A percentile compares a stretch with the other conserved stretches of the same genome.
Evolutionary conservation across 2,888 invertebrate genomes (phyloP).

Genomic region (Idaea biselata): DNA sequence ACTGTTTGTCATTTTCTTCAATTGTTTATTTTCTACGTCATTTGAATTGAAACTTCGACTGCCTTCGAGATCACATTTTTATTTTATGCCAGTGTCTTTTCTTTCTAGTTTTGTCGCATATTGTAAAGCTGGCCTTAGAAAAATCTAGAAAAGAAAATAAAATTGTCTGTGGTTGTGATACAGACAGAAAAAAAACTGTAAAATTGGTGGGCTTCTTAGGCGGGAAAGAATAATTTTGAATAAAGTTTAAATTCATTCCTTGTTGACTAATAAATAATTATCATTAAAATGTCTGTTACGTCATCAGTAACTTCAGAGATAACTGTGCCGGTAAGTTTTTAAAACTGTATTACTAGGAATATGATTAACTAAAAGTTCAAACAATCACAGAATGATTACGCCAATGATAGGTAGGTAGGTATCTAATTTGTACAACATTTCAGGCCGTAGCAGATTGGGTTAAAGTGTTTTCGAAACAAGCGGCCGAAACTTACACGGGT

Average conservation of each 20-base stretch:
- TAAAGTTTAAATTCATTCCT: too few species aligned
- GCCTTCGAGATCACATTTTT: neutral
- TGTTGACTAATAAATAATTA: neutral
- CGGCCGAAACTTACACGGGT: slow-evolving; percentile 59
- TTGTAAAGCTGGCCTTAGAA: neutral
- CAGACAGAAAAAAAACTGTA: slow-evolving; percentile 20
- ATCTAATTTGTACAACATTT: slow-evolving; percentile 6
- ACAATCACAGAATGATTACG: too few species aligned
- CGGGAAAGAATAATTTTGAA: neutral
- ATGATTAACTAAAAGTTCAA: too few species aligned
- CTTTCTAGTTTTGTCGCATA: neutral
- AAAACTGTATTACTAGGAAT: neutral
- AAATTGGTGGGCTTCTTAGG: slow-evolving; percentile 27
- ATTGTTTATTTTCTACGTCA: slow-evolving; percentile 23
- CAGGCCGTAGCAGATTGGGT: slow-evolving; percentile 59
- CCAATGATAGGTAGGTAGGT: too few species aligned
- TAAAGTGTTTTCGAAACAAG: slow-evolving; percentile 53
- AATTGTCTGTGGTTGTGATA: neutral
- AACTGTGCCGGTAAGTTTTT: neutral
- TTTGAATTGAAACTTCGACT: too few species aligned
- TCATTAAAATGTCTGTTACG: neutral
- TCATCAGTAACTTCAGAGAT: slow-evolving; percentile 2
- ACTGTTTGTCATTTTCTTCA: slow-evolving; percentile 22
- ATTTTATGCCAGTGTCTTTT: neutral
- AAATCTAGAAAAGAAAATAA: neutral